Evolutionary conservation across 2,797 vertebrate genomes (phyloP).

Genomic region (Ataeniobius toweri): DNA sequence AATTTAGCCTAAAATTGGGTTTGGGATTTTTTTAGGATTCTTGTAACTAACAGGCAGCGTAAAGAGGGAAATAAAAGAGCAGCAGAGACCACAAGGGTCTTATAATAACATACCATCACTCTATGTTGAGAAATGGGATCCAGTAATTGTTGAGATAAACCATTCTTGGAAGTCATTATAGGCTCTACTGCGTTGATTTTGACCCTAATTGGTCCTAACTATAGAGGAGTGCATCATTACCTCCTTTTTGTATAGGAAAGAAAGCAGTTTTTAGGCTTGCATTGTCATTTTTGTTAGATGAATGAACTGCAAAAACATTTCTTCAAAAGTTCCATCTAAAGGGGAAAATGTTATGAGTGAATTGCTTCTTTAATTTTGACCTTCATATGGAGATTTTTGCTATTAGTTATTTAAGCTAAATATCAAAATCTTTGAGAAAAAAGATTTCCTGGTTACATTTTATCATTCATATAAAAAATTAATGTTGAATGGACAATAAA

Average conservation of each 20-base stretch:
- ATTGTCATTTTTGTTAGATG: not conserved
- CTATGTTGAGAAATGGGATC: not conserved
- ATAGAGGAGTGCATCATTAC: not conserved
- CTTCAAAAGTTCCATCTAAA: not conserved
- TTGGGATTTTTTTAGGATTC: not conserved
- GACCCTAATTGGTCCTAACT: not conserved
- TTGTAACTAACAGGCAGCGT: not conserved
- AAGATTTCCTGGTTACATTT: not conserved
- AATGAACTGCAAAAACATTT: not conserved
- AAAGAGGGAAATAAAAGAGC: not conserved
- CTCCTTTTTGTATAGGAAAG: not conserved
- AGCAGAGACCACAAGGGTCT: not conserved
- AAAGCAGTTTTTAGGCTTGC: not conserved
- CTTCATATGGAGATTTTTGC: not conserved
- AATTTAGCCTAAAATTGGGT: not conserved
- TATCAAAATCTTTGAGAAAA: not conserved
- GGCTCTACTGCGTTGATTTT: not conserved
- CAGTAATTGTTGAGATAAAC: not conserved
- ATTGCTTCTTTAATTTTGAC: not conserved
- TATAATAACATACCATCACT: not conserved
- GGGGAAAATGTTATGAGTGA: not conserved
- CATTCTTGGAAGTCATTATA: not conserved
- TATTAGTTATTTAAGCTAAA: not conserved
- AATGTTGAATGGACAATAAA: not conserved
- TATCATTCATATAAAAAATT: not conserved